Evolutionary conservation across 2,888 invertebrate species (phyloP).

Genomic region (Parnassius glacialis): DNA sequence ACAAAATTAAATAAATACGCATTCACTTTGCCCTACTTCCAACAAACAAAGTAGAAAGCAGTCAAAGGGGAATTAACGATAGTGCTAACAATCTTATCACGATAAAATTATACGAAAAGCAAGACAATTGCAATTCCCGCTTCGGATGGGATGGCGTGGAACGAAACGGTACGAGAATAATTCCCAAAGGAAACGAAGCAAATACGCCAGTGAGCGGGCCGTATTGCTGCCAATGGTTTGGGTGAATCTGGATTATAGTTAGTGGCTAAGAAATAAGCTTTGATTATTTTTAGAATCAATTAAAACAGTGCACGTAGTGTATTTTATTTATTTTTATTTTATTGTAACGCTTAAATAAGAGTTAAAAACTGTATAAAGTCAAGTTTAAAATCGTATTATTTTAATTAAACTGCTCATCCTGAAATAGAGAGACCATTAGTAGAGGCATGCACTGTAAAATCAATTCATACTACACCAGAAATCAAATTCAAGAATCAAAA

Average conservation of each 20-base stretch:
- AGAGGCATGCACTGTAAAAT: too few relatives aligned
- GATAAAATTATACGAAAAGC: slow-evolving; percentile 29
- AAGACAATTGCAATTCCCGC: slow-evolving; percentile 27
- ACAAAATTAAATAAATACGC: slow-evolving; percentile 9
- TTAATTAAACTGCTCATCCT: too few relatives aligned
- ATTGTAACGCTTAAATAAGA: too few relatives aligned
- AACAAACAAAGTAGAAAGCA: slow-evolving; percentile 23
- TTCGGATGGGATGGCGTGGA: slow-evolving; percentile 30
- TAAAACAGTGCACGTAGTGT: too few relatives aligned
- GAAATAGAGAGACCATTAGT: too few relatives aligned
- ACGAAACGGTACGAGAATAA: slow-evolving; percentile 45
- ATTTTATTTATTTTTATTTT: too few relatives aligned
- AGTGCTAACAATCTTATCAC: slow-evolving; percentile 28
- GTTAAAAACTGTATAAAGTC: too few relatives aligned
- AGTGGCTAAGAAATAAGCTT: slow-evolving; percentile 23
- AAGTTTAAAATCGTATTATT: too few relatives aligned
- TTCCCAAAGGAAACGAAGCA: slow-evolving; percentile 43
- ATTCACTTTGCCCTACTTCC: slow-evolving; percentile 17
- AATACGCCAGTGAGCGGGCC: slow-evolving; percentile 39
- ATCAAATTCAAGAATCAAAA: too few relatives aligned
- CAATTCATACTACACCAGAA: too few relatives aligned
- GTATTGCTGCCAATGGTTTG: slow-evolving; percentile 41
- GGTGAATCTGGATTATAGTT: slow-evolving; percentile 25
- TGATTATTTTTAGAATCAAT: slow-evolving; percentile 11
- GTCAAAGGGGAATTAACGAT: slow-evolving; percentile 29